These are phyloP conservation scores for Trichonephila clavata DNA, from an alignment of 1,140 invertebrate genomes.

Conservation along the genomic window DNA sequence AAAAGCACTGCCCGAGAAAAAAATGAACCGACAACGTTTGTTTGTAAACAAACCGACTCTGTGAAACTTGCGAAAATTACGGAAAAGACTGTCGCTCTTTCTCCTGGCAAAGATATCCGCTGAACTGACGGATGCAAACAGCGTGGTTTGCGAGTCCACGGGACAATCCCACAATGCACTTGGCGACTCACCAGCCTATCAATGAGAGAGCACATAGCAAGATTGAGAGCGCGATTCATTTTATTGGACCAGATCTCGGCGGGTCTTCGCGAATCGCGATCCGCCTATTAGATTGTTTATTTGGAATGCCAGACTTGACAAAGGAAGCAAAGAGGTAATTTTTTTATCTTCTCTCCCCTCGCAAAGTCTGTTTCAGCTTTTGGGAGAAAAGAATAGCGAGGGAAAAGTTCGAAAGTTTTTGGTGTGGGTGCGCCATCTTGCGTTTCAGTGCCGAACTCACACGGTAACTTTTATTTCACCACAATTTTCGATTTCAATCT, in stretches of 20 bases:
- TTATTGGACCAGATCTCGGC: conserved; percentile 62
- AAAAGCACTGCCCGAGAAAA: conserved; percentile 50
- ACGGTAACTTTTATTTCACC: neutral
- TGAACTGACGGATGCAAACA: conserved; percentile 30
- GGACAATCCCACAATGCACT: conserved; percentile 62
- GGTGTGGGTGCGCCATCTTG: conserved; percentile 49
- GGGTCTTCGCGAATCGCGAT: conserved; percentile 69
- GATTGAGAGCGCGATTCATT: conserved; percentile 7
- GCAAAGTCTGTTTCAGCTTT: neutral
- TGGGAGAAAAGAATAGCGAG: neutral
- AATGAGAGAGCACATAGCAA: neutral
- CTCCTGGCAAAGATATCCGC: neutral
- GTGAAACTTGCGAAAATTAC: neutral
- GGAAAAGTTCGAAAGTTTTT: conserved; percentile 15
- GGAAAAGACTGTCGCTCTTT: neutral
- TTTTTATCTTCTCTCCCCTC: conserved; percentile 1
- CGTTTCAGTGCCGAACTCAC: neutral
- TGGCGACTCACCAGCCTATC: conserved; percentile 41
- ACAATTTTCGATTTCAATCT: no score
- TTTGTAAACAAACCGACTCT: conserved; percentile 45
- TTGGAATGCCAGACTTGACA: conserved; percentile 52
- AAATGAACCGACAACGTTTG: conserved; percentile 4
- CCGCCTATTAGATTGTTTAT: conserved; percentile 66
- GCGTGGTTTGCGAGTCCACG: conserved; percentile 33
- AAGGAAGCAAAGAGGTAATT: conserved; percentile 35